Conservation (phyloP, 2,888 invertebrate species). For the Philonicus albiceps region DNA sequence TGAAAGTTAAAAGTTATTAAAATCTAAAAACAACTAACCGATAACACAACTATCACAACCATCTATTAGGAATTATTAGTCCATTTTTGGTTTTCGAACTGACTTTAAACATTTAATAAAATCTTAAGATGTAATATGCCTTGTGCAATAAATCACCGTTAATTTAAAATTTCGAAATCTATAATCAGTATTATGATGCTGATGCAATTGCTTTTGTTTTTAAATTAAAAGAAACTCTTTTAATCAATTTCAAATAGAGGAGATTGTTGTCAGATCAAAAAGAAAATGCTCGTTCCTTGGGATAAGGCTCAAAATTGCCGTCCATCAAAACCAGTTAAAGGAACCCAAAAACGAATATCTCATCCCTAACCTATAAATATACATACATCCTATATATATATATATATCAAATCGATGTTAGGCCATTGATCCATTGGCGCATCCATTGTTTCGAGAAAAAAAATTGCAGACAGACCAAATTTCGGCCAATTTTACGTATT, state of each 20-base stretch:
- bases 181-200: neutral
- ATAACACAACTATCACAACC: too few relatives aligned
- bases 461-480: slow-evolving; percentile 1
- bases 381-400: neutral
- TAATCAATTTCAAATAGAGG: neutral
- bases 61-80: too few relatives aligned
- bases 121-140: neutral
- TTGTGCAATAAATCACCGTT: neutral
- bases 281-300: neutral
- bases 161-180: neutral
- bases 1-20: too few relatives aligned
- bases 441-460: neutral
- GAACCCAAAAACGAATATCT: neutral
- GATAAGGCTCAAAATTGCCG: neutral
- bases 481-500: neutral
- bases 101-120: too few relatives aligned
- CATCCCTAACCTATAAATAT: neutral
- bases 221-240: neutral
- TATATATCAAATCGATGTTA: neutral
- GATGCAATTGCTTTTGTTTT: neutral
- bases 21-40: too few relatives aligned
- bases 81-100: too few relatives aligned
- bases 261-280: neutral
- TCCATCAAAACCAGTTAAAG: neutral
- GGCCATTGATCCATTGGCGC: neutral